Base-by-base conservation (phyloP, 1,140 invertebrate species). In the Macrostomum lignano region DNA sequence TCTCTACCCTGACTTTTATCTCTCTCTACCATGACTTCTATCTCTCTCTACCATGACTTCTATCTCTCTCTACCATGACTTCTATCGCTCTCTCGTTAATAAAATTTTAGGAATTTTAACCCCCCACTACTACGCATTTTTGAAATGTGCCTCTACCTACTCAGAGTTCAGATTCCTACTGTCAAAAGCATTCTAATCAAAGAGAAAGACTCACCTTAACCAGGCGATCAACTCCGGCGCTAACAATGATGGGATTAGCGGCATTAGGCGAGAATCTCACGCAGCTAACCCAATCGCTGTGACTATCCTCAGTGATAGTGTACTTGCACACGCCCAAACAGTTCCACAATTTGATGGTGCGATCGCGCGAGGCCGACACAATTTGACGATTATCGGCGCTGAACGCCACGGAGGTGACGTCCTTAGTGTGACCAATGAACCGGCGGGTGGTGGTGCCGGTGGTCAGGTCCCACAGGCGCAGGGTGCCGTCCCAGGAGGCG, bases 351-450 rank as follows among this genome's bases (percentile, higher is more conserved):
- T 96, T 96, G 60, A 98, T 94, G 37, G 82, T 88, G 55, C 84
- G 91, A 65, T 98, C 91, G 23, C 91, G 70, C 28, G 84, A 93
- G 20, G 86, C 88, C 49, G 84, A 94, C 4, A 98, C 86, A 62
- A 98, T 98, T 64, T 98, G 88, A 61, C 91, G 70, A 60, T 98
- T 96, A 62, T 98, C 88, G 46, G 84, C 79, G 26, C 86, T 94
- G 63, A 98, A 96, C 10, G 91, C 88, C 43, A 98, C 91, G 44
- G 81, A 91, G 44, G 96, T 61, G 14, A 98, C 91, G 69, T 96
- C 88, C 71, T 96, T 93, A 44, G 78, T 91, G 67, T 98, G 91
- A 58, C 88, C 84, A 67, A 86, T 79, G 57, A 98, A 98, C 48
- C 81, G 72, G 35, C 64, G 44, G 19, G 65, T 66, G 7, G 63